Base-by-base conservation (phyloP, 2,888 invertebrate genomes). In the Euzetes globulus region DNA sequence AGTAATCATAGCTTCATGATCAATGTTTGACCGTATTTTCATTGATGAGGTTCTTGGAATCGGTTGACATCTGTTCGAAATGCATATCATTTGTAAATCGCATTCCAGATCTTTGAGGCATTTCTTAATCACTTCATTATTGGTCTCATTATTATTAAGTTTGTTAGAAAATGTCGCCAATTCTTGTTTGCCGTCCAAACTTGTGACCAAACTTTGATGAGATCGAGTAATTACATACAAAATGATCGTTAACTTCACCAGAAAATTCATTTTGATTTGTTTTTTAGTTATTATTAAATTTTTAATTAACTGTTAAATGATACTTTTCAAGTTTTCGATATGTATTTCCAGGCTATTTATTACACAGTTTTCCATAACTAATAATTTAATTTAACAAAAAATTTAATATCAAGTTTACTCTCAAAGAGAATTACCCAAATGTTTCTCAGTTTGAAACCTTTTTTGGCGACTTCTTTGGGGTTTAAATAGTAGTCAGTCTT, bases 281-380 rank as follows among this genome's bases (percentile, higher is more conserved):
- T 19, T 52, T 52, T 52, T 19, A 52, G 4, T 52, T 19, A 52
- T n/a, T 19, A 7, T 19, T 6, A 52, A 19, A 19, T 17, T n/a
- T n/a, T 52, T 52, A 52, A 52, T 52, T 52, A 52, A 52, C 52
- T 52, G 52, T 52, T 52, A 52, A 52, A 52, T 52, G 19, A 52
- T 52, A 52, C 52, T 52, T 19, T 52, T 52, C 5, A 52, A 3
- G 52, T 52, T 52, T 19, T 52, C 52, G n/a, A 52, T 52, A 52
- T 52, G 52, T 52, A 52, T 52, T 52, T 19, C 52, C n/a, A 52
- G 9, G 7, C 52, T 52, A 52, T 52, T 52, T n/a, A 52, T 19
- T 52, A 52, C n/a, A 52, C 19, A 52, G n/a, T 52, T 52, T 19
- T 19, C n/a, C 52, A 52, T 52, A 52, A 52, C 19, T 52, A 4